A percentile compares a stretch with the other conserved stretches of the same genome.
phyloP scores from a whole-genome alignment of 2,797 vertebrate genomes.

The Ctenopoma multispine region DNA sequence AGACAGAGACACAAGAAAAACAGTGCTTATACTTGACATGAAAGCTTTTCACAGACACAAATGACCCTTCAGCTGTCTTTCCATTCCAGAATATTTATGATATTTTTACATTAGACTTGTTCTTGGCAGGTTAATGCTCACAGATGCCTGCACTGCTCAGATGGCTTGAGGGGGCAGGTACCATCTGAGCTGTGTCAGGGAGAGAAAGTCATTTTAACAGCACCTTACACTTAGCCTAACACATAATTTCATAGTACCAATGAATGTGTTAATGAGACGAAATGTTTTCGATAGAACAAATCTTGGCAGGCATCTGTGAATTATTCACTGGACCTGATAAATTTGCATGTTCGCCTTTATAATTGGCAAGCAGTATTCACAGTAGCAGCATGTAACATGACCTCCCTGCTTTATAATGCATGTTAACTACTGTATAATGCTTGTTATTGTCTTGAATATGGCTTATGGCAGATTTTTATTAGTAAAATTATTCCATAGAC shows the following conservation, averaged over 20 bases:
- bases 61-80: constrained; percentile 70
- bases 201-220: constrained; percentile 82
- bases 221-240: constrained; percentile 79
- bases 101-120: constrained; percentile 78
- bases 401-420: constrained; percentile 49
- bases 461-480: constrained; percentile 32
- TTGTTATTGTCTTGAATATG: constrained; percentile 38
- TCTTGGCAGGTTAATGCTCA: constrained; percentile 81
- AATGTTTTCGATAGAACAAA: constrained; percentile 77
- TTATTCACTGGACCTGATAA: constrained; percentile 76
- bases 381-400: constrained; percentile 56
- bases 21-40: constrained; percentile 62
- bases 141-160: constrained; percentile 85
- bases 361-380: constrained; percentile 48
- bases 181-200: constrained; percentile 82
- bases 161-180: constrained; percentile 88
- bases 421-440: constrained; percentile 25
- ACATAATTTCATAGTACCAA: constrained; percentile 81
- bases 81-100: constrained; percentile 76
- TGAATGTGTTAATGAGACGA: constrained; percentile 82
- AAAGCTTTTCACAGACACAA: constrained; percentile 61
- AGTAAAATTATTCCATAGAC: constrained; percentile 24
- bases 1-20: constrained; percentile 65
- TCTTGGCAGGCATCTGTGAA: constrained; percentile 76
- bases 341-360: constrained; percentile 58